phyloP scores from a whole-genome alignment of 2,113 vertebrate species.

The Cathartes aura region DNA sequence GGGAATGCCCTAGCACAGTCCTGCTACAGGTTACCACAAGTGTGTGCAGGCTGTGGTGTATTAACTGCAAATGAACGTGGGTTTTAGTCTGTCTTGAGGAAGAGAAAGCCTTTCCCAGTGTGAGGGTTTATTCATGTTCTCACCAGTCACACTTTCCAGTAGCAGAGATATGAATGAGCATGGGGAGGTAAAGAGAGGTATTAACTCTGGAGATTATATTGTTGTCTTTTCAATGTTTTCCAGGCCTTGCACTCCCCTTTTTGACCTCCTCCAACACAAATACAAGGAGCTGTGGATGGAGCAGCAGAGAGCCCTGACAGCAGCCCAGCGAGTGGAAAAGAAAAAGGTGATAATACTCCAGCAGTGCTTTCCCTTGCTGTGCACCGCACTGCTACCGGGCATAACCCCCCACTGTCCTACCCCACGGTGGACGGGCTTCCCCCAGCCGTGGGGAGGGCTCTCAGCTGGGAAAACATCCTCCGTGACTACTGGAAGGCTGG shows the following conservation, averaged over 20 bases:
- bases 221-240: neutral
- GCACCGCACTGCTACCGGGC: neutral
- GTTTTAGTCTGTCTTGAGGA: neutral
- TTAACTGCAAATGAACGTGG: neutral
- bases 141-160: neutral
- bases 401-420: neutral
- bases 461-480: neutral
- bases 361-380: neutral
- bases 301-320: conserved; percentile 74
- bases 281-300: conserved; percentile 85
- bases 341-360: conserved; percentile 69
- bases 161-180: neutral
- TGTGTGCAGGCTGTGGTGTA: neutral
- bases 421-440: fast-evolving
- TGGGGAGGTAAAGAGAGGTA: neutral
- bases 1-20: neutral
- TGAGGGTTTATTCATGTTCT: neutral
- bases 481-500: neutral
- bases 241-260: conserved; percentile 84
- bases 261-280: conserved; percentile 83
- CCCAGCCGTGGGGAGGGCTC: neutral
- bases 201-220: neutral
- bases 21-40: neutral
- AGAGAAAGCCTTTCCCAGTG: neutral
- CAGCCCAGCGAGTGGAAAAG: conserved; percentile 22